Percentiles rank a stretch among this genome's conserved stretches.
These are phyloP conservation scores for Anolis sagrei DNA, from an alignment of 2,113 vertebrate species.

Conservation along the genomic window DNA sequence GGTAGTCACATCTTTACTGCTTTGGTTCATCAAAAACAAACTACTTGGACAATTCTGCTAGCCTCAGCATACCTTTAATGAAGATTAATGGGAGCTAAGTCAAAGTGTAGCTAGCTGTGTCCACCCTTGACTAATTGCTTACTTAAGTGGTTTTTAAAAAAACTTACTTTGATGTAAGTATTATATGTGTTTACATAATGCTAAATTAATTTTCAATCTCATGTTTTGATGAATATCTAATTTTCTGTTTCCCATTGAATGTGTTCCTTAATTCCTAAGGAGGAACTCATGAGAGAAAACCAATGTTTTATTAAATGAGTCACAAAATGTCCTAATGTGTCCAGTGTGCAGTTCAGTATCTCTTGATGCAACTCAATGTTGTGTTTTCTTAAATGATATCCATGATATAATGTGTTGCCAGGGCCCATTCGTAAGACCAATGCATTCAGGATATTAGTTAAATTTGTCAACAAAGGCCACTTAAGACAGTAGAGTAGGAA, in stretches of 20 bases:
- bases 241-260: background rate
- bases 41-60: constrained; percentile 66
- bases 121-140: constrained; percentile 60
- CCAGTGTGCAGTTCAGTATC: background rate
- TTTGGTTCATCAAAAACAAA: constrained; percentile 64
- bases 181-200: constrained; percentile 38
- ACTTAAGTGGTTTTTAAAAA: constrained; percentile 40
- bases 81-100: constrained; percentile 67
- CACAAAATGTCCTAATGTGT: background rate
- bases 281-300: background rate
- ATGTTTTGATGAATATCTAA: background rate
- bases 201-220: constrained; percentile 33
- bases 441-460: background rate
- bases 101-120: constrained; percentile 55
- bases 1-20: constrained; percentile 49
- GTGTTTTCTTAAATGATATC: background rate
- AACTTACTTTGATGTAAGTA: constrained; percentile 28
- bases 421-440: background rate
- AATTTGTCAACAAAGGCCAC: background rate
- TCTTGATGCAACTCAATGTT: background rate
- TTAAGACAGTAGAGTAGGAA: too few species aligned
- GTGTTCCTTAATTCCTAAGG: background rate
- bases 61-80: constrained; percentile 67
- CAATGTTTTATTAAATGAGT: background rate
- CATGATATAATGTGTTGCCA: background rate